phyloP scores from a whole-genome alignment of 1,140 invertebrate genomes.

The Drosophila serrata region DNA sequence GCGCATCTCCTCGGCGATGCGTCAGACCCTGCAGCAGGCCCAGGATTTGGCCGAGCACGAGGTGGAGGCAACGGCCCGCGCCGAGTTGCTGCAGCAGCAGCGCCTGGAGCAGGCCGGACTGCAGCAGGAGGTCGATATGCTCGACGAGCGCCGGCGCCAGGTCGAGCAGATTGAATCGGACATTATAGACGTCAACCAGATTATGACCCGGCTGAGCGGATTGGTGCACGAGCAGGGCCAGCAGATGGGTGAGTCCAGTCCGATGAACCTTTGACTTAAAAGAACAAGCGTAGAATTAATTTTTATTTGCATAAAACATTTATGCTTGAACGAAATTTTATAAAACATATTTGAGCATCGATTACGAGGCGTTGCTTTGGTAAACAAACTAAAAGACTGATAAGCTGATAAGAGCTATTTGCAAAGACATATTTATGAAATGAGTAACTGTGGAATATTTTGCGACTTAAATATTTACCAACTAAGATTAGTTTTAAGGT shows the following conservation, averaged over 20 bases:
- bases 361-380: background rate
- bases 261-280: slow-evolving; percentile 1
- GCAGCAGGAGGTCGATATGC: slow-evolving; percentile 93
- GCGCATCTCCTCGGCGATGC: slow-evolving; percentile 92
- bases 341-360: slow-evolving; percentile 5
- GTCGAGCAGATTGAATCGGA: slow-evolving; percentile 93
- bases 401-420: slow-evolving; percentile 15
- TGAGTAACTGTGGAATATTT: background rate
- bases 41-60: slow-evolving; percentile 85
- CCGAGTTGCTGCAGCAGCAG: slow-evolving; percentile 87
- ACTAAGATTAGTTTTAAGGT: background rate
- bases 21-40: slow-evolving; percentile 88
- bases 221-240: slow-evolving; percentile 94
- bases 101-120: slow-evolving; percentile 87
- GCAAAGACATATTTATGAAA: background rate
- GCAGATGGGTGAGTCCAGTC: slow-evolving; percentile 90
- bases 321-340: background rate
- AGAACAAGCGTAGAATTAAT: background rate
- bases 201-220: slow-evolving; percentile 94
- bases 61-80: slow-evolving; percentile 81
- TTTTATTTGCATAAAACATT: background rate
- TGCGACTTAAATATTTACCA: background rate
- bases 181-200: slow-evolving; percentile 95
- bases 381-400: slow-evolving; percentile 8
- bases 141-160: slow-evolving; percentile 90